phyloP scores from a whole-genome alignment of 92 coral and sea anemone species.

The Anthopleura xanthogrammica region DNA sequence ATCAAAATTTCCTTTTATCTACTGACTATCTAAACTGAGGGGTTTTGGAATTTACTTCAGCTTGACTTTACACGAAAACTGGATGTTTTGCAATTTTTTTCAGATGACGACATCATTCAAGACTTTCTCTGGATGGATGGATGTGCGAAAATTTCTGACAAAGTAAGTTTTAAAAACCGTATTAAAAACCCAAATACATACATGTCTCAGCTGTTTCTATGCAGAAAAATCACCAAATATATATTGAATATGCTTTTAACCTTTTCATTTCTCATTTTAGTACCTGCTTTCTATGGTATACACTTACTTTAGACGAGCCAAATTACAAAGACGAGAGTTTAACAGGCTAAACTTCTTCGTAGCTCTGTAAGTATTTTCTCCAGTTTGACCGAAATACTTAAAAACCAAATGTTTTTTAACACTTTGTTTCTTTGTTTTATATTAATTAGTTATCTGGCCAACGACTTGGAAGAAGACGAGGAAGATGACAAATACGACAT shows the following conservation, averaged over 20 bases:
- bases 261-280: conserved; percentile 31
- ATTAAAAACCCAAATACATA: background rate
- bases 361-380: conserved; percentile 81
- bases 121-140: conserved; percentile 99
- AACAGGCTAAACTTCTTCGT: conserved; percentile 90
- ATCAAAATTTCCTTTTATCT: background rate
- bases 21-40: background rate
- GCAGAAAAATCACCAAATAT: background rate
- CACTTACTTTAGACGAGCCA: conserved; percentile 92
- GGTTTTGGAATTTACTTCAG: background rate
- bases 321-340: conserved; percentile 87
- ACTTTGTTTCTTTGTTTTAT: background rate
- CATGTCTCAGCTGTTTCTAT: no score
- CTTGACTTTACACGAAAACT: background rate
- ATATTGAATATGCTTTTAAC: background rate
- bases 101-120: conserved; percentile 96
- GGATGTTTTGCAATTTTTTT: background rate
- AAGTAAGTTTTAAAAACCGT: conserved; percentile 46
- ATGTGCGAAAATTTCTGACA: conserved; percentile 95
- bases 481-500: conserved; percentile 99
- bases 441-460: conserved; percentile 81
- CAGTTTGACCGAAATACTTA: background rate
- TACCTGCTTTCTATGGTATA: conserved; percentile 97
- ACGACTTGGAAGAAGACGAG: conserved; percentile 99
- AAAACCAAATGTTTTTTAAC: background rate